Conservation (phyloP, 2,113 vertebrate species). For the Microtus pennsylvanicus region DNA sequence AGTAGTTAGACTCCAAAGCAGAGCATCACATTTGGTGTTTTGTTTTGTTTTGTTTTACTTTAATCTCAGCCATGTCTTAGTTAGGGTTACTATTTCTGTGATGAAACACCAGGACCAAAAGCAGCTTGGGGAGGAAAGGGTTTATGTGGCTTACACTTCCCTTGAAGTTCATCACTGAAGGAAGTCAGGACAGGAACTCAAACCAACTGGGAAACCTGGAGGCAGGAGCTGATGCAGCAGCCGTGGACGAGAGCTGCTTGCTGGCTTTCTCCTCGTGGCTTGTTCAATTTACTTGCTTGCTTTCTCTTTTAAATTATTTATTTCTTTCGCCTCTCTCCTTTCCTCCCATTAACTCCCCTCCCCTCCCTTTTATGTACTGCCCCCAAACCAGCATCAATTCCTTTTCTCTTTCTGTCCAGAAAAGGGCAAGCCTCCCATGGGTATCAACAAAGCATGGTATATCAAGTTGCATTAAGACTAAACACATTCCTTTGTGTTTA, state of each 20-base stretch:
- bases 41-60: background rate
- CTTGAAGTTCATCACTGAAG: background rate
- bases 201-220: background rate
- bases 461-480: background rate
- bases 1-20: background rate
- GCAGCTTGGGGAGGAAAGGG: background rate
- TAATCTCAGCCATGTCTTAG: background rate
- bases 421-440: background rate
- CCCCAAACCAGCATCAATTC: too few relatives aligned
- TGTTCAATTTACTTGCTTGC: background rate
- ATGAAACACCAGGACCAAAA: background rate
- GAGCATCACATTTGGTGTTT: background rate
- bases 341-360: background rate
- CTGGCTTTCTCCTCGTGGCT: background rate
- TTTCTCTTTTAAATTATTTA: too few relatives aligned
- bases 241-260: background rate
- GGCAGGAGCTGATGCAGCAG: background rate
- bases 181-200: background rate
- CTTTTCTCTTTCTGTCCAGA: background rate
- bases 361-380: background rate
- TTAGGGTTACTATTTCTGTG: background rate
- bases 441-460: background rate
- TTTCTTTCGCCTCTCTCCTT: background rate
- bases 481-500: background rate
- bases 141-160: background rate